A percentile compares a stretch with the other conserved stretches of the same genome.
phyloP scores from a whole-genome alignment of 2,797 vertebrate genomes.

The Sebastes reedi region DNA sequence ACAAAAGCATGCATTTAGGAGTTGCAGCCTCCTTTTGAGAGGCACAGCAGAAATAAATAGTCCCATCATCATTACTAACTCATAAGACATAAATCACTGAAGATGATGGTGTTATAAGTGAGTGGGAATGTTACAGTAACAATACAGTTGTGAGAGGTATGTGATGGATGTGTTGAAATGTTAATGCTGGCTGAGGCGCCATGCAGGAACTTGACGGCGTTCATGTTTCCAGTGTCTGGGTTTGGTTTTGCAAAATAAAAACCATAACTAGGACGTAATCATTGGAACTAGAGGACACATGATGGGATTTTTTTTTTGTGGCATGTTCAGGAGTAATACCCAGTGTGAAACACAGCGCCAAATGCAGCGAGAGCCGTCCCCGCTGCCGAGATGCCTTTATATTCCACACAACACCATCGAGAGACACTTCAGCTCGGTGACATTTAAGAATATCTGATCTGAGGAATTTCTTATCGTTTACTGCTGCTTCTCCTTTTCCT shows the following conservation, averaged over 20 bases:
- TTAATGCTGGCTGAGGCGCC: conserved; percentile 28
- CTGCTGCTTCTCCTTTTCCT: conserved; percentile 36
- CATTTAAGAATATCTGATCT: conserved; percentile 83
- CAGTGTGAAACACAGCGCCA: conserved; percentile 2
- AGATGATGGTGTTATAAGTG: background rate
- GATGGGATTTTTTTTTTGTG: conserved; percentile 26
- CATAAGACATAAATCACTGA: conserved; percentile 5
- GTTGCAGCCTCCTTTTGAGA: background rate
- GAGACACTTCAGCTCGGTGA: conserved; percentile 71
- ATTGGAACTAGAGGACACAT: conserved; percentile 15
- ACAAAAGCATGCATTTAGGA: background rate
- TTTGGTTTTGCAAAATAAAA: conserved; percentile 38
- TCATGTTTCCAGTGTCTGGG: conserved; percentile 11
- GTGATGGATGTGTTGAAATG: conserved; percentile 23
- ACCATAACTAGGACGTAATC: conserved; percentile 36
- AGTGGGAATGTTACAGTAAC: conserved; percentile 14
- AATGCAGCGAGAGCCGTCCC: conserved; percentile 12
- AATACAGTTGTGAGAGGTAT: background rate
- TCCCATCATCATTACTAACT: background rate
- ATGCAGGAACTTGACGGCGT: background rate
- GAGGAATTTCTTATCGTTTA: conserved; percentile 73
- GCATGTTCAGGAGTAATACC: conserved; percentile 25
- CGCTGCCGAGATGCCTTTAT: conserved; percentile 45
- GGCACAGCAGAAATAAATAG: background rate
- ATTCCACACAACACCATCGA: conserved; percentile 47